Conservation (phyloP, 2,113 vertebrate species). For the Poecilia latipinna region DNA sequence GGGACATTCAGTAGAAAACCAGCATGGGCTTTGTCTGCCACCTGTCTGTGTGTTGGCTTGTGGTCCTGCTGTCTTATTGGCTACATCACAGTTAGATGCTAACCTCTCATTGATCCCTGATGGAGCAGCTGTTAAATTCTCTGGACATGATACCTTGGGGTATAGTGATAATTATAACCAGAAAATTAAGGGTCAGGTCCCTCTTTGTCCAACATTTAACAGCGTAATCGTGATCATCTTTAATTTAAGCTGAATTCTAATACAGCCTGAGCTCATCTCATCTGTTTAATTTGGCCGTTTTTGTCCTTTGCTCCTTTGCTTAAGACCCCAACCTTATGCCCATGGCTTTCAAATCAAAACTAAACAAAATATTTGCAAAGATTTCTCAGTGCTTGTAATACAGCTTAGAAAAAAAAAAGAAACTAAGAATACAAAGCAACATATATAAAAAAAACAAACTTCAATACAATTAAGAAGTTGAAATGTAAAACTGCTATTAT, state of each 20-base stretch:
- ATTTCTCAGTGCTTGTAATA: background rate
- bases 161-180: background rate
- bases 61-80: constrained; percentile 26
- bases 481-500: no score
- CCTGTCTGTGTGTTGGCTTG: constrained; percentile 16
- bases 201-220: background rate
- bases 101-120: constrained; percentile 17
- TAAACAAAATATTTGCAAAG: background rate
- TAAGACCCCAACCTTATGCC: background rate
- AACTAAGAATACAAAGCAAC: background rate
- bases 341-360: background rate
- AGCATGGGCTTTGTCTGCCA: constrained; percentile 40
- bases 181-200: background rate
- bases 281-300: background rate
- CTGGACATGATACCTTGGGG: background rate
- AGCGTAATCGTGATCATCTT: background rate
- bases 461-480: no score
- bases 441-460: no score
- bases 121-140: background rate
- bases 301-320: background rate
- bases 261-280: background rate
- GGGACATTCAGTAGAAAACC: constrained; percentile 17
- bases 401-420: background rate
- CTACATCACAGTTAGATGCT: constrained; percentile 20
- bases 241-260: background rate